Base-by-base conservation (phyloP, 2,888 invertebrate species). In the Ichneumoninae sp. region DNA sequence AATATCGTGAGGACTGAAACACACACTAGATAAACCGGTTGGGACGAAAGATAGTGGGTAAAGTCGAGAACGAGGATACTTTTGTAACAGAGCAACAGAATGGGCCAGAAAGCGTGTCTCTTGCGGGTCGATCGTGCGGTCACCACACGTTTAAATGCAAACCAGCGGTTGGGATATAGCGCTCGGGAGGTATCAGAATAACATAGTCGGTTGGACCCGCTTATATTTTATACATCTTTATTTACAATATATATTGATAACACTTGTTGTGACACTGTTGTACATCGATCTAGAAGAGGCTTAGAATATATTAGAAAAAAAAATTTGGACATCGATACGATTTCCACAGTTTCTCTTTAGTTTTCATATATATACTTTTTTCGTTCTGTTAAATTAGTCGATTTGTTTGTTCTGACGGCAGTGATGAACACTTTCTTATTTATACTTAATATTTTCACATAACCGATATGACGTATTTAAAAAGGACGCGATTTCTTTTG, bases 21-120 rank as follows among this genome's bases (percentile, higher is more conserved):
- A 50, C 63, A 70, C 70, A 83, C 78, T 60, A 87, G 85, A 87
- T 85, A 83, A 85, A 85, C 78, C 73, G 85, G 84, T 65, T 81
- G 78, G 44, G 50, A 70, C 69, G 81, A 86, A 88, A 89, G 88
- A 90, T 90, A 90, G 90, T 85, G 87, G 88, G 89, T 90, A 90
- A 91, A 88, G 89, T 91, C 90, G 90, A 88, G 88, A 88, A 85
- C 86, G 86, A 87, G 89, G 91, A 91, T 91, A 90, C 88, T 91
- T 90, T 91, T 88, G 88, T 90, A 90, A 85, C 90, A 90, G 91
- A 88, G 81, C 74, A 87, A 63, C 89, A 91, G 89, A 82, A 91
- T 68, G 52, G 36, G n/a, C 19, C 16, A 88, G 89, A 86, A 89
- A 79, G 85, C 52, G 70, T 16, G 57, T 26, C 16, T 60, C 10